These are phyloP conservation scores for Heterochromis multidens DNA, from an alignment of 2,113 vertebrate genomes.

Conservation along the genomic window DNA sequence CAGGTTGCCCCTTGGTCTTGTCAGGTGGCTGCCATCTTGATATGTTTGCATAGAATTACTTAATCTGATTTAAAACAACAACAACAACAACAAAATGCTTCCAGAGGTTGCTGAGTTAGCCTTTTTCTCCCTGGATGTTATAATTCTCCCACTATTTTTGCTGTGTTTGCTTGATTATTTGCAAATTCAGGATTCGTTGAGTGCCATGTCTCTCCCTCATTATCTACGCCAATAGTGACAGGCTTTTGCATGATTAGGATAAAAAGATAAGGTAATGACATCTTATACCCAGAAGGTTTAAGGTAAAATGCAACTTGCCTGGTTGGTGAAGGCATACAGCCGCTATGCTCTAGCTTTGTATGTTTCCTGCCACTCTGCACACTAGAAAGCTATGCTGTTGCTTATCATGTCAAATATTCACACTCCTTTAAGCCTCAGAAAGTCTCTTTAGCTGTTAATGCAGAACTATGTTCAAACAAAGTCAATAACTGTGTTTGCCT, in stretches of 20 bases:
- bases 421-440: neutral
- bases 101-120: neutral
- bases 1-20: too few species aligned
- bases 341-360: neutral
- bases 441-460: neutral
- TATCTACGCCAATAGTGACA: neutral
- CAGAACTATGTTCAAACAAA: neutral
- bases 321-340: neutral
- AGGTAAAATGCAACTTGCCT: neutral
- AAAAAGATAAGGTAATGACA: too few species aligned
- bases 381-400: neutral
- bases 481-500: neutral
- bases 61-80: neutral
- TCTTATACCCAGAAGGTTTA: neutral
- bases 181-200: too few species aligned
- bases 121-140: neutral
- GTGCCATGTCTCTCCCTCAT: neutral
- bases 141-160: neutral
- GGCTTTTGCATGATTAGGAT: neutral
- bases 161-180: neutral
- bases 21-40: too few species aligned
- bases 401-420: neutral
- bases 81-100: neutral
- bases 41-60: too few species aligned
- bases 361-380: neutral